Percentiles rank a stretch among this genome's conserved stretches.
Evolutionary conservation across 2,888 invertebrate genomes (phyloP).

Genomic region (Acleris literana): DNA sequence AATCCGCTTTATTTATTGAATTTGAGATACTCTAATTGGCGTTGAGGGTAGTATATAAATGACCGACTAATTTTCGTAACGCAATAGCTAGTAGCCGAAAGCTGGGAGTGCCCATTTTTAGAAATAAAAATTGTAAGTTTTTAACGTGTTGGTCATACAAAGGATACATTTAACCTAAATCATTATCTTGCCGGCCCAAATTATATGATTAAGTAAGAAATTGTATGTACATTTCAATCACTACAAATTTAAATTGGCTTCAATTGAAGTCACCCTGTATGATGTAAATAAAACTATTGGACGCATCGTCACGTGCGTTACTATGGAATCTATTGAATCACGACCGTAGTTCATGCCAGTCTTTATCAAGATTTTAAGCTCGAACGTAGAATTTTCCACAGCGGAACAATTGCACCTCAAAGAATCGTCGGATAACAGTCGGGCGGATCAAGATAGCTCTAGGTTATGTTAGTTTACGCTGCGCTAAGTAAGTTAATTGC

Average conservation of each 20-base stretch:
- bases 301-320: conserved; percentile 52
- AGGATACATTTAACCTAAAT: too few species aligned
- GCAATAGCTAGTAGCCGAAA: too few species aligned
- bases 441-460: conserved; percentile 21
- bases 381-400: not conserved
- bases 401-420: not conserved
- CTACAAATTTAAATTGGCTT: conserved; percentile 53
- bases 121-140: too few species aligned
- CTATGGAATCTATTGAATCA: conserved; percentile 34
- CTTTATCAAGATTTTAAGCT: not conserved
- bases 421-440: conserved; percentile 11
- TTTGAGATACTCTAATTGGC: too few species aligned
- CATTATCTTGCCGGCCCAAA: conserved; percentile 1
- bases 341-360: conserved; percentile 16
- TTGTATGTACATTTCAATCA: conserved; percentile 28
- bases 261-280: conserved; percentile 61
- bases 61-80: too few species aligned
- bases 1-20: too few species aligned
- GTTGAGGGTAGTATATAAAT: too few species aligned
- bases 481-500: conserved; percentile 28
- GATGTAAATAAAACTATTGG: conserved; percentile 60
- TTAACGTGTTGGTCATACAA: too few species aligned
- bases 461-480: conserved; percentile 27
- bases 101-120: too few species aligned
- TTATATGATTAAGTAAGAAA: conserved; percentile 15